phyloP scores from a whole-genome alignment of 2,113 vertebrate species.

The Reinhardtius hippoglossoides region DNA sequence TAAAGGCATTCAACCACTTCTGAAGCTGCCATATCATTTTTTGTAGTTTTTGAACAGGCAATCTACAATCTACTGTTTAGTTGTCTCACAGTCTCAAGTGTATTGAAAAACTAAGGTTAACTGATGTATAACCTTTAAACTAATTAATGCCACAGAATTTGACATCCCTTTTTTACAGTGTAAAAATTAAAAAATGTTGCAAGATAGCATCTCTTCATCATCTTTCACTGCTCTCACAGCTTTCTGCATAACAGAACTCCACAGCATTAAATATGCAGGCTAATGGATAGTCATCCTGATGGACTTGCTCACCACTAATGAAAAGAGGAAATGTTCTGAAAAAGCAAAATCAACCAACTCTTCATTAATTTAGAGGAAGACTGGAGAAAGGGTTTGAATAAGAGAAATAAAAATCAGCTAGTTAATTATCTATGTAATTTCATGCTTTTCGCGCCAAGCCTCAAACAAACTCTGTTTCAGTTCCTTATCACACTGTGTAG shows the following conservation, averaged over 20 bases:
- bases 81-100: neutral
- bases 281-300: slow-evolving; percentile 34
- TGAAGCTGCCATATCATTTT: neutral
- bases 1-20: neutral
- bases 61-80: neutral
- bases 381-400: neutral
- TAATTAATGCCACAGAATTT: too few relatives aligned
- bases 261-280: slow-evolving; percentile 31
- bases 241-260: slow-evolving; percentile 22
- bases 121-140: too few relatives aligned
- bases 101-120: too few relatives aligned
- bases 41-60: neutral
- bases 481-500: neutral
- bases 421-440: slow-evolving; percentile 29
- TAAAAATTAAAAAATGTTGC: too few relatives aligned
- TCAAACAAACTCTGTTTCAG: slow-evolving; percentile 22
- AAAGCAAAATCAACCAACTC: slow-evolving; percentile 41
- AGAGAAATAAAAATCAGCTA: slow-evolving; percentile 5
- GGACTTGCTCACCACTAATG: slow-evolving; percentile 45
- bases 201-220: slow-evolving; percentile 9
- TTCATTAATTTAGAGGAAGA: slow-evolving; percentile 18
- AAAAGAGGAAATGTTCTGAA: slow-evolving; percentile 55
- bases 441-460: too few relatives aligned
- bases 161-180: too few relatives aligned
- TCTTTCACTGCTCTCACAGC: neutral